phyloP scores from a whole-genome alignment of 2,113 vertebrate species.

The Ariopsis seemanni region DNA sequence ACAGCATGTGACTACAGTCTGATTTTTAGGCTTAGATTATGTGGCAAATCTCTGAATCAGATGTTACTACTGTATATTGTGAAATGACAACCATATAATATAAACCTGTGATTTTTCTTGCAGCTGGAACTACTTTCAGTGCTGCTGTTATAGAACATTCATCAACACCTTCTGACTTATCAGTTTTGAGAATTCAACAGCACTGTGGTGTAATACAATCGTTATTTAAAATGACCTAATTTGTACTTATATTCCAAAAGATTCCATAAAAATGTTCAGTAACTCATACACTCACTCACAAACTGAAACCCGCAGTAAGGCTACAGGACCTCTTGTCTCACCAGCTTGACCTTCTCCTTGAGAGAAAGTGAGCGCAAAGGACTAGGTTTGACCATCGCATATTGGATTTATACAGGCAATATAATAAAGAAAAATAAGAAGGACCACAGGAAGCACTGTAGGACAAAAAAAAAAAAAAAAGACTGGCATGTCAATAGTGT shows the following conservation, averaged over 20 bases:
- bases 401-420: not conserved
- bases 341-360: not conserved
- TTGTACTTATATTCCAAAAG: not conserved
- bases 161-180: not conserved
- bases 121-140: not conserved
- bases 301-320: not conserved
- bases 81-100: not conserved
- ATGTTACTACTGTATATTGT: not conserved
- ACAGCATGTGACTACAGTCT: not conserved
- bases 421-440: constrained; percentile 8
- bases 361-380: not conserved
- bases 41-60: not conserved
- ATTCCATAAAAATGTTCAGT: not conserved
- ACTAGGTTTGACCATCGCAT: not conserved
- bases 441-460: not conserved
- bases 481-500: not conserved
- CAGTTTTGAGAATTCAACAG: not conserved
- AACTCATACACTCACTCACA: too few relatives aligned
- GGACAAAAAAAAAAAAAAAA: too few relatives aligned
- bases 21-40: not conserved
- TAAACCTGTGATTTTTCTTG: not conserved
- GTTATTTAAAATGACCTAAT: not conserved
- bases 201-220: not conserved
- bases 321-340: not conserved
- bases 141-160: not conserved